Evolutionary conservation across 2,797 vertebrate species (phyloP).

Genomic region (Brotula barbata): DNA sequence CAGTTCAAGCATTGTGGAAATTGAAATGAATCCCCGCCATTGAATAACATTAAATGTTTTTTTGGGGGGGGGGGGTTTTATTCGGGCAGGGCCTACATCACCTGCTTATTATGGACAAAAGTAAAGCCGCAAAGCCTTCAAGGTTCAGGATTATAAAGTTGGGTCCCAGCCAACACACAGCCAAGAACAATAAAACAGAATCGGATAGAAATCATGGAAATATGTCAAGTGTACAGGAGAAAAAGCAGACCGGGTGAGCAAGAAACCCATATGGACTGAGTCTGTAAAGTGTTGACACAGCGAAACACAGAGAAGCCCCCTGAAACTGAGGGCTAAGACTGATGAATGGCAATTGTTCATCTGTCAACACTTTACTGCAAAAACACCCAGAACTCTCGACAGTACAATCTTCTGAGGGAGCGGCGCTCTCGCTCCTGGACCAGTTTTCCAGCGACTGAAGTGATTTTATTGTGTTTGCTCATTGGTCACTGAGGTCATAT

Average conservation of each 20-base stretch:
- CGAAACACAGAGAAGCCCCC: slow-evolving; percentile 17
- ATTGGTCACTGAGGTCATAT: slow-evolving; percentile 67
- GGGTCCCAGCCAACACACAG: slow-evolving; percentile 23
- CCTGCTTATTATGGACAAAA: slow-evolving; percentile 24
- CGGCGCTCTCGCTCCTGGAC: slow-evolving; percentile 29
- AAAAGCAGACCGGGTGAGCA: slow-evolving; percentile 22
- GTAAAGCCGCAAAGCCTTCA: slow-evolving; percentile 17
- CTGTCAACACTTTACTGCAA: slow-evolving; percentile 44
- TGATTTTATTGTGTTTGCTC: slow-evolving; percentile 59
- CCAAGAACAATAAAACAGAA: slow-evolving; percentile 63
- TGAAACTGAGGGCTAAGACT: slow-evolving; percentile 9
- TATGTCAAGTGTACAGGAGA: slow-evolving; percentile 29
- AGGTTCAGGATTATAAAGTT: slow-evolving; percentile 25
- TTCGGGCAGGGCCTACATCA: slow-evolving; percentile 7
- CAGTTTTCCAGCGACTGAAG: slow-evolving; percentile 58
- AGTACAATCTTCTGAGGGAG: slow-evolving; percentile 19
- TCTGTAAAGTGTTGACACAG: slow-evolving; percentile 38
- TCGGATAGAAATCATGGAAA: slow-evolving; percentile 56
- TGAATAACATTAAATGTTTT: not conserved
- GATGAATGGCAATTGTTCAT: slow-evolving; percentile 41
- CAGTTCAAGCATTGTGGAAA: slow-evolving; percentile 7
- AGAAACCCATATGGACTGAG: slow-evolving; percentile 52
- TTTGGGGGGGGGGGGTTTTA: too few species aligned
- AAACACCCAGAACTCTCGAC: slow-evolving; percentile 24
- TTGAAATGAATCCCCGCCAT: not conserved